A percentile compares a stretch with the other conserved stretches of the same genome.
Conservation (phyloP, 1,140 invertebrate species). For the Agrypnia vestita region DNA sequence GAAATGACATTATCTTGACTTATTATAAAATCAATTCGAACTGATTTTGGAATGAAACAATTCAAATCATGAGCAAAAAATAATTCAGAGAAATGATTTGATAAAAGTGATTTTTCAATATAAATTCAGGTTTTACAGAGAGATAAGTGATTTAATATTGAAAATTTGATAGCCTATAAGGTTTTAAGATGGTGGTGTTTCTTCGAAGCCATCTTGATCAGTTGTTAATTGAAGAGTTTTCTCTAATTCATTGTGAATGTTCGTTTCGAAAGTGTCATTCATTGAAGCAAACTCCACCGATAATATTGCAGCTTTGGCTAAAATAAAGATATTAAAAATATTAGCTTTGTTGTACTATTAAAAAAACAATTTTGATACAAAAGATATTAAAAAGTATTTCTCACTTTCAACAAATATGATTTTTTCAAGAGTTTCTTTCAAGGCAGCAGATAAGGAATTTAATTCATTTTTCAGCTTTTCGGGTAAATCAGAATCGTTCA, state of each 20-base stretch:
- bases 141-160: too few species aligned
- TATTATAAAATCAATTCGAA: too few species aligned
- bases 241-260: not conserved
- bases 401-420: conserved; percentile 19
- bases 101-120: too few species aligned
- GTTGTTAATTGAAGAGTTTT: conserved; percentile 1
- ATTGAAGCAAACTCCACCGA: conserved; percentile 28
- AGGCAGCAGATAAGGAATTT: not conserved
- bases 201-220: not conserved
- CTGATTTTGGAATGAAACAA: too few species aligned
- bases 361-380: too few species aligned
- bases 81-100: too few species aligned
- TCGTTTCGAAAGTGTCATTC: not conserved
- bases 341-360: too few species aligned
- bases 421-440: not conserved
- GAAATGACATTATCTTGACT: too few species aligned
- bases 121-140: too few species aligned
- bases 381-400: not conserved
- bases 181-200: too few species aligned
- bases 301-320: conserved; percentile 16
- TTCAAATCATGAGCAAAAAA: too few species aligned
- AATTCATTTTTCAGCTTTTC: conserved; percentile 7
- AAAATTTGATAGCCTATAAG: too few species aligned
- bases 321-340: conserved; percentile 10
- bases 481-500: conserved; percentile 20